A percentile compares a stretch with the other conserved stretches of the same genome.
phyloP scores from a whole-genome alignment of 2,888 invertebrate genomes.

The Drosophila acutilabella region DNA sequence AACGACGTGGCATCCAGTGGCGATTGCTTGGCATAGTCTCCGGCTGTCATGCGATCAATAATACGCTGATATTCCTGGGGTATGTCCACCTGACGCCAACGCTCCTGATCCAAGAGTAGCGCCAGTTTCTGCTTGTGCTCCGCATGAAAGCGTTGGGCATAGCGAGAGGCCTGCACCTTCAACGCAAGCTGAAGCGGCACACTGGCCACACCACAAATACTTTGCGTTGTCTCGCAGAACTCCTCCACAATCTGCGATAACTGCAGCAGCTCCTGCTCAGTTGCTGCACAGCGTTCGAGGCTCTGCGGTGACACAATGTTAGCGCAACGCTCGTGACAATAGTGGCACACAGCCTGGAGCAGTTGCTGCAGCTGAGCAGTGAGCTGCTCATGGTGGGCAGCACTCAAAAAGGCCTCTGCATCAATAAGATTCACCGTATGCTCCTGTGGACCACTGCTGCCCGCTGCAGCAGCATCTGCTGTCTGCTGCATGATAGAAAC shows the following conservation, averaged over 20 bases:
- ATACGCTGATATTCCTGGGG: conserved; percentile 95
- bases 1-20: conserved; percentile 6
- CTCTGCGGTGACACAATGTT: conserved; percentile 93
- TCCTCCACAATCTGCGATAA: conserved; percentile 91
- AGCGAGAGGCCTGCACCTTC: conserved; percentile 95
- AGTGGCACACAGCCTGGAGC: conserved; percentile 93
- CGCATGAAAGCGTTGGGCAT: conserved; percentile 95
- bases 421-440: conserved; percentile 86
- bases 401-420: conserved; percentile 89
- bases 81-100: conserved; percentile 97
- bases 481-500: conserved; percentile 92
- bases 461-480: conserved; percentile 88
- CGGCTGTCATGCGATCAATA: conserved; percentile 89
- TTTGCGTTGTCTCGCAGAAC: conserved; percentile 92
- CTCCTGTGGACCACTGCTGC: conserved; percentile 81
- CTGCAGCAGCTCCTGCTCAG: conserved; percentile 90
- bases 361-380: conserved; percentile 91
- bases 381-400: conserved; percentile 89
- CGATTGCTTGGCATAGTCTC: conserved; percentile 79
- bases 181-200: conserved; percentile 92
- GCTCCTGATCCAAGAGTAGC: conserved; percentile 93
- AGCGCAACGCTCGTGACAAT: conserved; percentile 96
- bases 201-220: conserved; percentile 90
- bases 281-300: conserved; percentile 89
- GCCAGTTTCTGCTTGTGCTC: conserved; percentile 94